Conservation (phyloP, 1,140 invertebrate species). For the Leptonema lineaticorne region DNA sequence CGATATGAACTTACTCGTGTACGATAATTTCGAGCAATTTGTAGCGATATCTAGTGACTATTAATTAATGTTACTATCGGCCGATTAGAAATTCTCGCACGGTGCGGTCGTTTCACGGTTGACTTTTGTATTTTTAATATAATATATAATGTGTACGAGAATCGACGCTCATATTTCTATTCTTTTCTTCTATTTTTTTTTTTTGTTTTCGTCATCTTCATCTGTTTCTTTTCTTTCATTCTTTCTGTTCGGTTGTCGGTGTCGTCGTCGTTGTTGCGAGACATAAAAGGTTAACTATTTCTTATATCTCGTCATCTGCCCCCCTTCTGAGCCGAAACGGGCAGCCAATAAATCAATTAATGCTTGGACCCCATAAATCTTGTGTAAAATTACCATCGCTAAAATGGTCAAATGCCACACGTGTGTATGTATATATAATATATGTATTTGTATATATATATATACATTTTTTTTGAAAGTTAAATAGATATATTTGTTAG, state of each 20-base stretch:
- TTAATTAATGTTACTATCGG: conserved; percentile 6
- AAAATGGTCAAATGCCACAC: conserved; percentile 10
- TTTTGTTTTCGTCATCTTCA: too few relatives aligned
- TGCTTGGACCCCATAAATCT: conserved; percentile 17
- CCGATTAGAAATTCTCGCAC: neutral
- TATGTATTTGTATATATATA: too few relatives aligned
- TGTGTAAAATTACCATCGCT: conserved; percentile 1
- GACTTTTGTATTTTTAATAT: neutral
- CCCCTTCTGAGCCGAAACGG: neutral
- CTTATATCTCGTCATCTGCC: conserved; percentile 7
- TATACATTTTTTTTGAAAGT: too few relatives aligned
- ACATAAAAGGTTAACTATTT: conserved; percentile 18
- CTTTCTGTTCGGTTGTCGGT: too few relatives aligned
- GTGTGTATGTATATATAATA: too few relatives aligned
- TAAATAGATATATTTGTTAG: too few relatives aligned
- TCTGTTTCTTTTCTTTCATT: too few relatives aligned
- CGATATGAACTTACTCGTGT: conserved; percentile 10
- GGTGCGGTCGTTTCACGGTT: neutral
- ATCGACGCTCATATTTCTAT: too few relatives aligned
- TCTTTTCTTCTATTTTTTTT: too few relatives aligned
- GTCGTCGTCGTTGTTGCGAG: too few relatives aligned
- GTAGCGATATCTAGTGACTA: conserved; percentile 2
- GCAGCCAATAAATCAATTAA: conserved; percentile 30
- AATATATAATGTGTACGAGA: too few relatives aligned
- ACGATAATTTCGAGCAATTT: conserved; percentile 5